phyloP scores from a whole-genome alignment of 1,140 invertebrate species.

The Leptestheria dahalacensis region DNA sequence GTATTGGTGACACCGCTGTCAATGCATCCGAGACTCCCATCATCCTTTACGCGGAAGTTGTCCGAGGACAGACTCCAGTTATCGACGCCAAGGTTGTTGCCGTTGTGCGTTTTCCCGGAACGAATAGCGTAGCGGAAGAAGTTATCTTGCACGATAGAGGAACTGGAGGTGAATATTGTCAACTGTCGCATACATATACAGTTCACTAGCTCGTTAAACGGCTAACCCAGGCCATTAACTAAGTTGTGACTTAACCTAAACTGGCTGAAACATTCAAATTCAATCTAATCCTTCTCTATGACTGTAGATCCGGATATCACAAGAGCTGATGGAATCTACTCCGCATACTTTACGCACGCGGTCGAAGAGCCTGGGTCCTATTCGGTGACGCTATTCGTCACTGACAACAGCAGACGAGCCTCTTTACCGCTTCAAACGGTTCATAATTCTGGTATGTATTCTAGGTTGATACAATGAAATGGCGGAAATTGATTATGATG shows the following conservation, averaged over 20 bases:
- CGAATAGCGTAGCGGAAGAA: background rate
- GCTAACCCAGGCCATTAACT: too few species aligned
- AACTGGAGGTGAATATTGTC: conserved; percentile 15
- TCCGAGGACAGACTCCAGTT: conserved; percentile 5
- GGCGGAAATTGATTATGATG: background rate
- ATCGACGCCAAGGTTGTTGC: conserved; percentile 11
- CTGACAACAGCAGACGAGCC: conserved; percentile 22
- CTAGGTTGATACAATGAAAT: background rate
- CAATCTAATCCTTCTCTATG: too few species aligned
- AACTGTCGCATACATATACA: too few species aligned
- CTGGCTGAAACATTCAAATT: too few species aligned
- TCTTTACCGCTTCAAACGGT: conserved; percentile 20
- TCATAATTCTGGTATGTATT: conserved; percentile 5
- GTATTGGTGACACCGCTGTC: background rate
- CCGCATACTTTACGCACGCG: conserved; percentile 24
- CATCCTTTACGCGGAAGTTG: conserved; percentile 13
- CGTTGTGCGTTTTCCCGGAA: conserved; percentile 3
- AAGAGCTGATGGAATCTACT: conserved; percentile 31
- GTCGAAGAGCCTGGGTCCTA: conserved; percentile 24
- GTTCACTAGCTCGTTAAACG: too few species aligned
- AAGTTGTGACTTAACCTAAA: too few species aligned
- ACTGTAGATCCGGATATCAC: conserved; percentile 30
- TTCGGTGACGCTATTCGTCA: conserved; percentile 19
- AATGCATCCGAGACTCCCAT: conserved; percentile 10
- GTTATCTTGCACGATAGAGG: conserved; percentile 11